phyloP scores from a whole-genome alignment of 2,113 vertebrate genomes.

The Notechis scutatus region DNA sequence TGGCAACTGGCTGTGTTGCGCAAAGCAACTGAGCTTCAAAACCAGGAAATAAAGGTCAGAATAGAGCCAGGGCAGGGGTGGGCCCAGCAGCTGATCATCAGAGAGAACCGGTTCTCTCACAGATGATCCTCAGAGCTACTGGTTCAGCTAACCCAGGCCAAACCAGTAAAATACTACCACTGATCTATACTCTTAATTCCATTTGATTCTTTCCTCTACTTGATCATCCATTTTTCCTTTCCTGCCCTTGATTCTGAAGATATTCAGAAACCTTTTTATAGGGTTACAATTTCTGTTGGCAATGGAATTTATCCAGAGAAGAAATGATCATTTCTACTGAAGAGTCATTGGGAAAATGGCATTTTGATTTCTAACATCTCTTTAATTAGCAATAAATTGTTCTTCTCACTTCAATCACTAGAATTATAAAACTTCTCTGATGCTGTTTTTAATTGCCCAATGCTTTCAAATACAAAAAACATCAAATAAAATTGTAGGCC shows the following conservation, averaged over 20 bases:
- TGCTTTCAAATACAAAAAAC: not conserved
- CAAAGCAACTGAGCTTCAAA: no score
- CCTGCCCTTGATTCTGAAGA: not conserved
- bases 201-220: not conserved
- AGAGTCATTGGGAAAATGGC: not conserved
- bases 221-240: not conserved
- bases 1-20: no score
- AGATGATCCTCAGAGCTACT: no score
- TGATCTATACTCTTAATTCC: not conserved
- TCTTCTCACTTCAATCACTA: not conserved
- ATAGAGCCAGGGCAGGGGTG: no score
- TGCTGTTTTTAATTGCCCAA: not conserved
- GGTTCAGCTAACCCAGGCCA: no score
- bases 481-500: not conserved
- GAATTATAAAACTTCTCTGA: not conserved
- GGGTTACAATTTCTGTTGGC: not conserved
- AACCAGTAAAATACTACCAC: no score
- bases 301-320: not conserved
- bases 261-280: not conserved
- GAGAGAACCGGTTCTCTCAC: no score
- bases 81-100: no score
- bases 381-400: not conserved
- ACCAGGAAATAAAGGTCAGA: no score
- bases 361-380: not conserved
- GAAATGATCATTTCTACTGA: not conserved